Percentiles rank a stretch among this genome's conserved stretches.
These are phyloP conservation scores for Microtus oregoni DNA, from an alignment of 2,113 vertebrate species.

Conservation along the genomic window DNA sequence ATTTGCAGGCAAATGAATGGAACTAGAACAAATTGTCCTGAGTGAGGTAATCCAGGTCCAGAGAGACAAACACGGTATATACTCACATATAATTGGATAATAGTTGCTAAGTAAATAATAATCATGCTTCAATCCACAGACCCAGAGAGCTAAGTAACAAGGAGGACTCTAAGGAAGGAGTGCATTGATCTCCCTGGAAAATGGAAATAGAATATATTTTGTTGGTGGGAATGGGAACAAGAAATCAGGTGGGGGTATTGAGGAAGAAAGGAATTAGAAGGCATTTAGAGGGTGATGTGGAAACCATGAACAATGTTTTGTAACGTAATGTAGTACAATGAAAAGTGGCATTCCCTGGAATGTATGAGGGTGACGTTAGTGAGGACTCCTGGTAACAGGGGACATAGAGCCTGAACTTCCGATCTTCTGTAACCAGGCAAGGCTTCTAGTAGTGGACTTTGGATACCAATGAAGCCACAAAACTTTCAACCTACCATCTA, in stretches of 20 bases:
- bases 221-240: neutral
- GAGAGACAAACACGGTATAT: neutral
- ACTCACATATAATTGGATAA: neutral
- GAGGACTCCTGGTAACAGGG: neutral
- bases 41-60: neutral
- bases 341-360: neutral
- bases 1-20: neutral
- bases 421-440: neutral
- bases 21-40: neutral
- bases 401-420: neutral
- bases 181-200: neutral
- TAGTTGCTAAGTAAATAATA: neutral
- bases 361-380: neutral
- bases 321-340: neutral
- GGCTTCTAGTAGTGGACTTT: neutral
- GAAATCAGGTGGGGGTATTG: neutral
- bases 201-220: neutral
- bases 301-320: no score
- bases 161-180: neutral
- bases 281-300: neutral
- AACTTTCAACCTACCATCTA: neutral
- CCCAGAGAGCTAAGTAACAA: neutral
- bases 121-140: neutral
- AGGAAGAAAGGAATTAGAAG: neutral
- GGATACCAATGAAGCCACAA: neutral